These are phyloP conservation scores for Drosophila pegasa DNA, from an alignment of 2,888 invertebrate species.

Conservation along the genomic window DNA sequence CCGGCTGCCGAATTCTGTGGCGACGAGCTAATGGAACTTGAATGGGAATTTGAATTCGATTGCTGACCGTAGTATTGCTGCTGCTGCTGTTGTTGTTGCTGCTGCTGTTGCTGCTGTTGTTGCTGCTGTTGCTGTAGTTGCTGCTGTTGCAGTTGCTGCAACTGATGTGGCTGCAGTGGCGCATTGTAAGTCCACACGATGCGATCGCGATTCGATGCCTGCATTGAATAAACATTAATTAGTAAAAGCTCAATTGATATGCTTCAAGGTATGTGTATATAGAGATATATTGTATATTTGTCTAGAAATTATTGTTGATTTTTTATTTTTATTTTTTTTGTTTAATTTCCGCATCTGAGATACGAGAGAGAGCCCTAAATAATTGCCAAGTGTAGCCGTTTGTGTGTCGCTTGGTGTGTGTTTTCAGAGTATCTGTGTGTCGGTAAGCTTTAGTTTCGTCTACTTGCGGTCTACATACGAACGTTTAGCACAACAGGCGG, in stretches of 20 bases:
- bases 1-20: conserved; percentile 87
- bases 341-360: conserved; percentile 46
- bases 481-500: conserved; percentile 51
- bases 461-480: conserved; percentile 57
- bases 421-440: conserved; percentile 26
- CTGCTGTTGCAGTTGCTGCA: conserved; percentile 72
- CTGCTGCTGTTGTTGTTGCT: conserved; percentile 80
- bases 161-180: conserved; percentile 86
- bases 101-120: conserved; percentile 71
- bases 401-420: conserved; percentile 27
- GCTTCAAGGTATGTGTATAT: conserved; percentile 15
- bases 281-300: conserved; percentile 7
- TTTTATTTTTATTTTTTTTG: conserved; percentile 46
- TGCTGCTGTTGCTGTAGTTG: conserved; percentile 49
- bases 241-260: conserved; percentile 28
- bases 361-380: conserved; percentile 44
- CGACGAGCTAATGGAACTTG: conserved; percentile 85
- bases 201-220: conserved; percentile 86
- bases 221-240: conserved; percentile 43
- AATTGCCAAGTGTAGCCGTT: conserved; percentile 35
- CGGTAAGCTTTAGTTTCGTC: conserved; percentile 49
- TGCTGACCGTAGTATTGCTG: conserved; percentile 76
- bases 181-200: conserved; percentile 97
- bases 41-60: conserved; percentile 84
- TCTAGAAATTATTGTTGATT: conserved; percentile 30